These are phyloP conservation scores for Lamprotornis superbus DNA, from an alignment of 2,113 vertebrate genomes.

Conservation along the genomic window DNA sequence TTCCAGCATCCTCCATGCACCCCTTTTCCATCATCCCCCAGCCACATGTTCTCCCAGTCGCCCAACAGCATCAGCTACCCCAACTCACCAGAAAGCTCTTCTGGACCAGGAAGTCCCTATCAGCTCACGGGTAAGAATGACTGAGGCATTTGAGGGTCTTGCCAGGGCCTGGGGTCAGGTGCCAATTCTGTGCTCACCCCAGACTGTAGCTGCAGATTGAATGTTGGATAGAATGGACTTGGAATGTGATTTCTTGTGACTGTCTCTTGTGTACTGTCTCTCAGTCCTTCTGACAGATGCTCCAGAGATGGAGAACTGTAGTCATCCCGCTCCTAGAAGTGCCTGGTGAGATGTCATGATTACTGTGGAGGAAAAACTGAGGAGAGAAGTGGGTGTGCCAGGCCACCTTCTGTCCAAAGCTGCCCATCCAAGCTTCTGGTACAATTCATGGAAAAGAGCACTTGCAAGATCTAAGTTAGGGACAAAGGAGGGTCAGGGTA, in stretches of 20 bases:
- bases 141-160: background rate
- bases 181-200: background rate
- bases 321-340: background rate
- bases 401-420: background rate
- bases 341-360: background rate
- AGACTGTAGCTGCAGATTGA: background rate
- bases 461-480: background rate
- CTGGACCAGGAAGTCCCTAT: slow-evolving; percentile 87
- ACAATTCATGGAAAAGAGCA: background rate
- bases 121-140: slow-evolving; percentile 83
- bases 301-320: background rate
- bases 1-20: slow-evolving; percentile 85
- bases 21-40: slow-evolving; percentile 79
- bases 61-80: slow-evolving; percentile 83
- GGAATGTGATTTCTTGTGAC: background rate
- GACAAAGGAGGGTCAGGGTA: background rate
- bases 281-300: background rate
- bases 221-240: background rate
- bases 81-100: slow-evolving; percentile 85
- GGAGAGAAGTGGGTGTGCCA: background rate
- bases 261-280: background rate
- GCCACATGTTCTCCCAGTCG: slow-evolving; percentile 81
- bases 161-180: background rate
- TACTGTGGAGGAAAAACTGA: background rate
- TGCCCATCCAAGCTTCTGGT: background rate